phyloP scores from a whole-genome alignment of 92 coral and sea anemone species.

The Zoanthus sociatus region DNA sequence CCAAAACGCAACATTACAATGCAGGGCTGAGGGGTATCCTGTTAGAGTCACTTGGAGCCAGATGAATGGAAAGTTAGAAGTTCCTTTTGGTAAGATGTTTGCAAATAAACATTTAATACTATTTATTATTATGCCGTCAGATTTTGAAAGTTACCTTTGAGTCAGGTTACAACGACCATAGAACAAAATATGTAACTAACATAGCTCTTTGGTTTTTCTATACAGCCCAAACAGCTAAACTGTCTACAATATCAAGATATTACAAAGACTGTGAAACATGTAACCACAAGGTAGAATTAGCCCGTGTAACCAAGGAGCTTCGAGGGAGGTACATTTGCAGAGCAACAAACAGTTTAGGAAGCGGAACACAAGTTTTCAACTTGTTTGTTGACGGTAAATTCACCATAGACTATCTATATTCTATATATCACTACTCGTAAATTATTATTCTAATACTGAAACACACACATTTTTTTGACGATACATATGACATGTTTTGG shows the following conservation, averaged over 20 bases:
- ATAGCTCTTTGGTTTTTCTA: neutral
- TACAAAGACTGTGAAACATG: constrained; percentile 17
- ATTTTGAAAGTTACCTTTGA: too few relatives aligned
- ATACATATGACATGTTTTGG: too few relatives aligned
- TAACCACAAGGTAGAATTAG: constrained; percentile 15
- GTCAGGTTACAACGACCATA: too few relatives aligned
- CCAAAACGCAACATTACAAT: constrained; percentile 3
- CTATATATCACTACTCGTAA: too few relatives aligned
- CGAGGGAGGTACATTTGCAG: constrained; percentile 34
- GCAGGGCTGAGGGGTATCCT: constrained; percentile 38
- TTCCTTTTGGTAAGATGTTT: constrained; percentile 21
- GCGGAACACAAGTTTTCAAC: constrained; percentile 6
- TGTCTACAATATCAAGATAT: neutral
- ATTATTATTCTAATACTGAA: too few relatives aligned
- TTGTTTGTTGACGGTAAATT: constrained; percentile 13
- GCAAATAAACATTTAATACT: neutral
- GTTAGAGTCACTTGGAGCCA: constrained; percentile 19
- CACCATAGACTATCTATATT: neutral
- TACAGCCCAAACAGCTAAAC: constrained; percentile 3
- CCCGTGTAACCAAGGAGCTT: constrained; percentile 13
- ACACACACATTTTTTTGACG: too few relatives aligned
- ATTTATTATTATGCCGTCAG: too few relatives aligned
- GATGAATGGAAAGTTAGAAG: neutral
- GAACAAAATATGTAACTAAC: too few relatives aligned
- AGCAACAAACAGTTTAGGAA: constrained; percentile 2